phyloP scores from a whole-genome alignment of 92 coral and sea anemone species.

The Hydrozoanthus gracilis region DNA sequence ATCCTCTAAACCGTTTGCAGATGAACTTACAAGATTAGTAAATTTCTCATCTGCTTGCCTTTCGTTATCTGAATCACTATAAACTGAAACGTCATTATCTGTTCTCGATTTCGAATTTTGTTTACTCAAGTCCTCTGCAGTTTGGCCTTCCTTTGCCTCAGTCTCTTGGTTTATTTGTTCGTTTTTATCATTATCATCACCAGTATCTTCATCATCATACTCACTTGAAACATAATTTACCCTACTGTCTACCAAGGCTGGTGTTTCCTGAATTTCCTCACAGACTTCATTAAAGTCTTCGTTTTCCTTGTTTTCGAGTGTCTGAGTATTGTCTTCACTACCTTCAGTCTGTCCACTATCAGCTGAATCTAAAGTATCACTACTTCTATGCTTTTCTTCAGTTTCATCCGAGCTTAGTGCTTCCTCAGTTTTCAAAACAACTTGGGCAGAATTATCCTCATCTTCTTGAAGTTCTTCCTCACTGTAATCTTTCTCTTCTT shows the following conservation, averaged over 20 bases:
- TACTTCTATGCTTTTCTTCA: not conserved
- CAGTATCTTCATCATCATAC: conserved; percentile 23
- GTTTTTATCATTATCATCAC: not conserved
- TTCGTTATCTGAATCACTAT: conserved; percentile 28
- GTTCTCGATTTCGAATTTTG: not conserved
- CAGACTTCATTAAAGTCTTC: conserved; percentile 26
- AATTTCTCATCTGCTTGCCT: conserved; percentile 6
- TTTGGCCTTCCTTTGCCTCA: not conserved
- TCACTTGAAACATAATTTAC: conserved; percentile 39
- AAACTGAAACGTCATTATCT: not conserved
- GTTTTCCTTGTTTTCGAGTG: not conserved
- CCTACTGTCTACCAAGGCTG: conserved; percentile 14
- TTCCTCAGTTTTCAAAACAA: not conserved
- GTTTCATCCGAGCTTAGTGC: conserved; percentile 13
- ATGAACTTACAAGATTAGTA: conserved; percentile 30
- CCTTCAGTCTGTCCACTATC: conserved; percentile 9
- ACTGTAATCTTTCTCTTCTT: not conserved
- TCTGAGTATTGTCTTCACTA: conserved; percentile 27
- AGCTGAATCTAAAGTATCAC: not conserved
- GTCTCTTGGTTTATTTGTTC: not conserved
- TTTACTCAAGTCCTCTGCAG: not conserved
- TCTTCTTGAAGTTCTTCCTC: conserved; percentile 39
- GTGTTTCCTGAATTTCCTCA: conserved; percentile 3
- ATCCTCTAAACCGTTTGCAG: conserved; percentile 37
- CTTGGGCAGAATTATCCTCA: conserved; percentile 20